These are phyloP conservation scores for Phalacrocorax aristotelis DNA, from an alignment of 2,113 vertebrate genomes.

Conservation along the genomic window DNA sequence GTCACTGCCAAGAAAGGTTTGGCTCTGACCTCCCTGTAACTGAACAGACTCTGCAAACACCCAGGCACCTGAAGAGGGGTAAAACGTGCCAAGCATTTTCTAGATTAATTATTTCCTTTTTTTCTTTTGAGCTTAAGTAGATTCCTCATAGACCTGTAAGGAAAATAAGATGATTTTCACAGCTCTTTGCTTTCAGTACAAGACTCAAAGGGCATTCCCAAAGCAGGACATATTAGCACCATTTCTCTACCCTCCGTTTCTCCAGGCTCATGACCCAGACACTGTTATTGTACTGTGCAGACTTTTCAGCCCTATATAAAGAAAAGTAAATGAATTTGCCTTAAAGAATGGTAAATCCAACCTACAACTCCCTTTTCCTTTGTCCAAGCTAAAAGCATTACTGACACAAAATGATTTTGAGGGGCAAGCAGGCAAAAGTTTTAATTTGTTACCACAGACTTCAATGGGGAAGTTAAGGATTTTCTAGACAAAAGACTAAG, in stretches of 20 bases:
- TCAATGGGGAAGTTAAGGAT: constrained; percentile 19
- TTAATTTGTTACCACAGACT: neutral
- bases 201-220: neutral
- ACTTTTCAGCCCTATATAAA: neutral
- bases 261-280: neutral
- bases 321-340: neutral
- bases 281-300: neutral
- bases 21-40: neutral
- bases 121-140: neutral
- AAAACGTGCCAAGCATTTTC: neutral
- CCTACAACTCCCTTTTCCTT: neutral
- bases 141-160: neutral
- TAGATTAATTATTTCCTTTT: neutral
- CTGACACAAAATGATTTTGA: neutral
- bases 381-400: neutral
- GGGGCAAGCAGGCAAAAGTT: neutral
- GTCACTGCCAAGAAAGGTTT: accelerated
- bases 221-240: neutral
- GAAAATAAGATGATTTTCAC: neutral
- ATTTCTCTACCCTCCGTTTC: neutral
- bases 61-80: neutral
- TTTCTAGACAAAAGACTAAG: constrained; percentile 13
- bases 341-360: neutral
- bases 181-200: neutral
- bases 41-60: neutral